phyloP scores from a whole-genome alignment of 92 coral and sea anemone genomes.

The Scolanthus callimorphus region DNA sequence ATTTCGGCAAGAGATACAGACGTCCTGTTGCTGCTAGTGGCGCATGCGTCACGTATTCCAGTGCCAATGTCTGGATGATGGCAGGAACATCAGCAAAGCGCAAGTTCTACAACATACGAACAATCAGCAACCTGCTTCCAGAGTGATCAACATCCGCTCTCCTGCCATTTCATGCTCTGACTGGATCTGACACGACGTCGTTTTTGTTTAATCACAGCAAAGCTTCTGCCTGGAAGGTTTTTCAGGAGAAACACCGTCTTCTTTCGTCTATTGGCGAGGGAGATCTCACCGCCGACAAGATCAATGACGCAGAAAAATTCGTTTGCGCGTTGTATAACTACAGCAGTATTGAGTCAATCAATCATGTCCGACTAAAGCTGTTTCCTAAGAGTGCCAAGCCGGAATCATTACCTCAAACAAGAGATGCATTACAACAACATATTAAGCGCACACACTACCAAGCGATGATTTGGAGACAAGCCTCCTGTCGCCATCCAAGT shows the following conservation, averaged over 20 bases:
- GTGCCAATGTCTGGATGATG: constrained; percentile 45
- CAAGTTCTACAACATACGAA: constrained; percentile 44
- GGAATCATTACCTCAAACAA: constrained; percentile 18
- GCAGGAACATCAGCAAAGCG: constrained; percentile 52
- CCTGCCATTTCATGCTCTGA: constrained; percentile 53
- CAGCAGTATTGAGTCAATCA: constrained; percentile 19
- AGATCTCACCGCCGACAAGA: constrained; percentile 3
- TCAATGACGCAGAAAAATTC: constrained; percentile 24
- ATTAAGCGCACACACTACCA: constrained; percentile 34
- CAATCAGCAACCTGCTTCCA: constrained; percentile 29
- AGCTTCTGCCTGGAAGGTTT: constrained; percentile 29
- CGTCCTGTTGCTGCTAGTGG: constrained; percentile 49
- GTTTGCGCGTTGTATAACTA: constrained; percentile 44
- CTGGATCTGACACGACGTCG: too few relatives aligned
- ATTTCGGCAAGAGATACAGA: constrained; percentile 45
- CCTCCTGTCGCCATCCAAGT: constrained; percentile 19
- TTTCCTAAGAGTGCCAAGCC: constrained; percentile 2
- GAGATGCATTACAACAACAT: constrained; percentile 28
- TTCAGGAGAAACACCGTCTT: constrained; percentile 22
- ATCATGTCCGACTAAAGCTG: background rate
- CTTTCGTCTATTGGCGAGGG: constrained; percentile 19
- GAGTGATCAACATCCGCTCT: constrained; percentile 24
- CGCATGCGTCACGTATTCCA: constrained; percentile 33
- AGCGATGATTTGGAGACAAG: constrained; percentile 28
- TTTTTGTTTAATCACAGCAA: constrained; percentile 32